These are phyloP conservation scores for Poecile atricapillus DNA, from an alignment of 2,113 vertebrate species.

Conservation along the genomic window DNA sequence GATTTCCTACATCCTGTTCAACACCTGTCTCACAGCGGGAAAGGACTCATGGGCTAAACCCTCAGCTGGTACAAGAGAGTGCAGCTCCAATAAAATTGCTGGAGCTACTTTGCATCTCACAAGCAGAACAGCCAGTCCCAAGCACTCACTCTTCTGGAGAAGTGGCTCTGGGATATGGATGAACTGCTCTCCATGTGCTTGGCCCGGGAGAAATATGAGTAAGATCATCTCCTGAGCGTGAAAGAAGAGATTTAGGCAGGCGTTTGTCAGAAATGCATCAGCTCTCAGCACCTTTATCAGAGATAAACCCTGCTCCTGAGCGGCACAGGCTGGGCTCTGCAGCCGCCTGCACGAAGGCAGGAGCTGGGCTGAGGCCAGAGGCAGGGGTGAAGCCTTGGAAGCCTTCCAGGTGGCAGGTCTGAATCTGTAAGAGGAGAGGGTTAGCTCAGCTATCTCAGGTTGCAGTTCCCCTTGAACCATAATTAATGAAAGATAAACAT, in stretches of 20 bases:
- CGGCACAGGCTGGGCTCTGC: not conserved
- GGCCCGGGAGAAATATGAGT: not conserved
- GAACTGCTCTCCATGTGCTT: not conserved
- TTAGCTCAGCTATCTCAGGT: conserved; percentile 26
- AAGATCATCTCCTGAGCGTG: not conserved
- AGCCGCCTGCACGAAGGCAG: rapidly evolving
- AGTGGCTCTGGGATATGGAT: not conserved
- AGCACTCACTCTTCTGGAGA: rapidly evolving
- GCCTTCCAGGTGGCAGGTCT: not conserved
- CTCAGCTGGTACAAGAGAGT: not conserved
- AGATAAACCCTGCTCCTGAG: not conserved
- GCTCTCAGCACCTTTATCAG: not conserved
- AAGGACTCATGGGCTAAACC: not conserved
- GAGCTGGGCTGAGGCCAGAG: conserved; percentile 21
- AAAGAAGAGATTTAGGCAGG: not conserved
- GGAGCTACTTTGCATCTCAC: not conserved
- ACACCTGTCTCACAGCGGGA: conserved; percentile 30
- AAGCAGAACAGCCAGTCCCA: rapidly evolving
- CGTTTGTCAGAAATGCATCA: not conserved
- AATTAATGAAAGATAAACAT: conserved; percentile 57
- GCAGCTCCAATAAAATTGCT: not conserved
- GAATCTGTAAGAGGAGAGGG: conserved; percentile 38
- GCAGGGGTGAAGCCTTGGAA: not conserved
- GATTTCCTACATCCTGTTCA: conserved; percentile 24
- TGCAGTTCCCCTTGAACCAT: conserved; percentile 53